A percentile compares a stretch with the other conserved stretches of the same genome.
Conservation (phyloP, 2,888 invertebrate genomes). For the Eilema sororculum region DNA sequence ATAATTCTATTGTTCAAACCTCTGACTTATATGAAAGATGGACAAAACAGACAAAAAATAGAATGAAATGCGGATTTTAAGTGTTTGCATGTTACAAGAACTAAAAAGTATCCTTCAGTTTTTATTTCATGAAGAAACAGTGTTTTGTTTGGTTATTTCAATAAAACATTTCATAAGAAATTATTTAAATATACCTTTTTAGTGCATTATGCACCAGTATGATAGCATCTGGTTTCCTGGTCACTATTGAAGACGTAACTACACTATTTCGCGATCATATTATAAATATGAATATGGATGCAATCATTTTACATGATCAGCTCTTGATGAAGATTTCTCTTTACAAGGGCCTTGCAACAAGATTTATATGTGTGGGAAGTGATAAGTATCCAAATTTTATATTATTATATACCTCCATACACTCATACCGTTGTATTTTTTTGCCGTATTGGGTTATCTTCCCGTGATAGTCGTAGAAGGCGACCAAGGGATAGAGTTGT, state of each 20-base stretch:
- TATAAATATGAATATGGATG: not conserved
- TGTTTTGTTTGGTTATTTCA: not conserved
- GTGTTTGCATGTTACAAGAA: not conserved
- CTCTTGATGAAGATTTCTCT: not conserved
- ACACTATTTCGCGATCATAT: constrained; percentile 3
- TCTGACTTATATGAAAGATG: not conserved
- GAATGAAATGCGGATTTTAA: constrained; percentile 4
- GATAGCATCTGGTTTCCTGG: not conserved
- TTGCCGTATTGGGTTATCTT: too few species aligned
- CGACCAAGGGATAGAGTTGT: too few species aligned
- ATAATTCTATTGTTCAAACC: not conserved
- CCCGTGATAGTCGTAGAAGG: too few species aligned
- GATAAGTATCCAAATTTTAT: not conserved
- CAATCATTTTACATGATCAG: constrained; percentile 6
- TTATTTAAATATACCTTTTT: not conserved
- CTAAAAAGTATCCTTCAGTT: not conserved
- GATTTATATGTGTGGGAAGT: not conserved
- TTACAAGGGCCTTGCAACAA: not conserved
- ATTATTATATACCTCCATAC: not conserved
- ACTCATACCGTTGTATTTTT: not conserved
- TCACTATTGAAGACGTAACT: constrained; percentile 2
- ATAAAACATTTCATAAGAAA: not conserved
- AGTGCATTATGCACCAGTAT: not conserved
- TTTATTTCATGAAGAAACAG: not conserved
- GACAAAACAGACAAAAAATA: not conserved